Base-by-base conservation (phyloP, 2,797 vertebrate genomes). In the Aythya fuligula region DNA sequence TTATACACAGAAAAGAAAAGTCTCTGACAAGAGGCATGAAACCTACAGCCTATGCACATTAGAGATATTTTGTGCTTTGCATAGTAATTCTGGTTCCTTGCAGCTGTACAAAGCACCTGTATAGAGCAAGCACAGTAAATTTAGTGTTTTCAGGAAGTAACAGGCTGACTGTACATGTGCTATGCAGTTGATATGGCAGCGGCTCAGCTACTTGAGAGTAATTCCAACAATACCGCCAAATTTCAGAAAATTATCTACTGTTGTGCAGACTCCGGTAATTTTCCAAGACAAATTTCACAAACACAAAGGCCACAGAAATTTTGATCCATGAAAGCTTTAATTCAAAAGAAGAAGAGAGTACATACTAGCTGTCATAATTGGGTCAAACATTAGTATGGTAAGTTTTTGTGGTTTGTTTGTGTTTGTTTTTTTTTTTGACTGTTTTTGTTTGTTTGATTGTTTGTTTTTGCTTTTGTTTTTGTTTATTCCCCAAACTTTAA, bases 131-230 rank as follows among this genome's bases (percentile, higher is more conserved):
- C 30, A 19, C 12, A 70, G 39, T 53, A 66, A 85, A 85, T 85
- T 3, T 21, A 21, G 19, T 11, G 30, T 7, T 43, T 77, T 65
- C 36, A 53, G 66, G 16, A 87, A 90, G 27, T 38, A 38, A 43
- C 36, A 53, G 36, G 6, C 11, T 28, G n/a, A 69, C 10, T 1
- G 1, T 19, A 12, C 2, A 1, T 15, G 28, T 57, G 49, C 11
- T 36, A 1, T 28, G 25, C 22, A 1, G 2, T 9, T 24, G 56
- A 19, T 57, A 61, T 4, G 11, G 36, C 10, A 69, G n/a, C 16
- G 61, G 39, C 16, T 57, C 66, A 54, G 34, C 15, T 72, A 7
- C 32, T 66, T 71, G 53, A 39, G 30, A 12, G 5, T 8, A 71
- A 5, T 16, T 51, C 10, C 38, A 54, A 62, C 20, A 39, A 38